Base-by-base conservation (phyloP, 2,888 invertebrate species). In the Oxytorus armatus region DNA sequence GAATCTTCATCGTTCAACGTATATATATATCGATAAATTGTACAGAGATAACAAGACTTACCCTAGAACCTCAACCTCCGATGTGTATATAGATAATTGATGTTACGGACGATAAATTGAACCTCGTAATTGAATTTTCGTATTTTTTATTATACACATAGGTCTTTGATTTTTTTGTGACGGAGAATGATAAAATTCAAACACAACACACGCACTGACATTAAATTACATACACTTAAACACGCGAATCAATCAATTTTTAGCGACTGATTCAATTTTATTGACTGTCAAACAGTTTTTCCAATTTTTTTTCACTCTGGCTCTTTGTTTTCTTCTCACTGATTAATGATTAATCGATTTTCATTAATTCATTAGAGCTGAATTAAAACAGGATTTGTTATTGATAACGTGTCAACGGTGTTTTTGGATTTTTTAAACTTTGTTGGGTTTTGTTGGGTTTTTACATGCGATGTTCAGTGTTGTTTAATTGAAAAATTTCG, bases 81-180 rank as follows among this genome's bases (percentile, higher is more conserved):
- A 63, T 29, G 8, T 29, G 8, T 2, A 23, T 44, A 42, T 49
- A 42, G 16, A 42, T 39, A 57, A 72, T 44, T 53, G 36, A 14
- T 39, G 39, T 72, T 47, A n/a, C n/a, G n/a, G 51, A 59, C 33
- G 25, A 8, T 18, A 55, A 55, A 63, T 44, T 14, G 8, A 68
- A 18, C 53, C 33, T 61, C 68, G 66, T 78, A 61, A 69, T 74
- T 74, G 74, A 29, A 57, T 75, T 63, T 53, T 47, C 57, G 63
- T 49, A 21, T 79, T 79, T 47, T 42, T 21, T 4, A 72, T n/a
- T 29, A 18, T 10, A 25, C 21, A 36, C 36, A 36, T 69, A 55
- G 36, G 55, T n/a, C 55, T 68, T 11, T 21, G 65, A 25, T 70
- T n/a, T 66, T n/a, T 47, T 11, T 21, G 25, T 8, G 44, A 70